A percentile compares a stretch with the other conserved stretches of the same genome.
Conservation (phyloP, 2,797 vertebrate genomes). For the Leucoraja ocellata region DNA sequence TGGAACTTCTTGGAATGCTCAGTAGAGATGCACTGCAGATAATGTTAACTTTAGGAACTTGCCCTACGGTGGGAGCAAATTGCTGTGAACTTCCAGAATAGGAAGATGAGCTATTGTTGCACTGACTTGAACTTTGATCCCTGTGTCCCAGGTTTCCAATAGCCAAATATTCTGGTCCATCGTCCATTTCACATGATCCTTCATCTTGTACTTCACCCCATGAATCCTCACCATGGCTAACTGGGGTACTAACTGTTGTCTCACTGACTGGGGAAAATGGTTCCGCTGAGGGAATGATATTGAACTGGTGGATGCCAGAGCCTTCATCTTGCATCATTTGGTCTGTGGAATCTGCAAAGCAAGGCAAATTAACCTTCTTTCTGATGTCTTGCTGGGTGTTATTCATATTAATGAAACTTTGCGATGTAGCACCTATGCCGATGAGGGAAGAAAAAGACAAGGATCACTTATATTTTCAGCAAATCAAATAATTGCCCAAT, state of each 20-base stretch:
- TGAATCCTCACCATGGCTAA: slow-evolving; percentile 62
- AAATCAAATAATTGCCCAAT: neutral
- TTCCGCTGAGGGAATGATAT: slow-evolving; percentile 50
- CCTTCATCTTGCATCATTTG: slow-evolving; percentile 44
- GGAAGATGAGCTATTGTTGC: slow-evolving; percentile 49
- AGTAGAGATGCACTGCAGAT: slow-evolving; percentile 38
- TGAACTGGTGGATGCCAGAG: slow-evolving; percentile 43
- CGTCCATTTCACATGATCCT: slow-evolving; percentile 64
- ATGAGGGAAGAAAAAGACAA: neutral
- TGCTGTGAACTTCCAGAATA: slow-evolving; percentile 1
- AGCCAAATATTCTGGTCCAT: slow-evolving; percentile 89
- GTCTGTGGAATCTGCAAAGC: slow-evolving; percentile 34
- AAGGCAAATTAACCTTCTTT: neutral
- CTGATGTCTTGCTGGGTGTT: neutral
- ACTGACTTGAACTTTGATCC: slow-evolving; percentile 53
- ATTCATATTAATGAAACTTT: neutral
- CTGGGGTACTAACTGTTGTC: slow-evolving; percentile 57
- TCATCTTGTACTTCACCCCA: slow-evolving; percentile 59
- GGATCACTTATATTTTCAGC: neutral
- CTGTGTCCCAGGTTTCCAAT: slow-evolving; percentile 80
- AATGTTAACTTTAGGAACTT: slow-evolving; percentile 1
- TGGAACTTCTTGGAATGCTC: slow-evolving; percentile 67
- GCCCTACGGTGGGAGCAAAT: neutral
- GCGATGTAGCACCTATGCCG: neutral
- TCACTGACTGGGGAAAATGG: slow-evolving; percentile 50